Base-by-base conservation (phyloP, 2,797 vertebrate genomes). In the Pipistrellus kuhlii region DNA sequence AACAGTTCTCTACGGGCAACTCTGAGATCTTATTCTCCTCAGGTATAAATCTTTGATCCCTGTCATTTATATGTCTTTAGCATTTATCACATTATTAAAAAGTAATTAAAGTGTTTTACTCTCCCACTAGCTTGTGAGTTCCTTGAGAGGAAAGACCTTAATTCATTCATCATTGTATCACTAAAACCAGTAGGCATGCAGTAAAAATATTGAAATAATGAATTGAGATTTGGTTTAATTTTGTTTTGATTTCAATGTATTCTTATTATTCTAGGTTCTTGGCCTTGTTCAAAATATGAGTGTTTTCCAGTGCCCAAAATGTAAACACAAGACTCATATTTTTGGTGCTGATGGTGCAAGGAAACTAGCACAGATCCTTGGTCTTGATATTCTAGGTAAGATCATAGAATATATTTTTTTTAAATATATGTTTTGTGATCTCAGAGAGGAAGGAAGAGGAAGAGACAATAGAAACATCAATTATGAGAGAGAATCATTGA, bases 221-320 rank as follows among this genome's bases (percentile, higher is more conserved):
- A 78, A 46, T 81, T 90, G n/a, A 82, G 18, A 66, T 75, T 44
- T 51, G 8, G 3, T 32, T 86, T 97, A 48, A 92, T 87, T 48
- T 44, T 93, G 21, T 96, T 97, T 97, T 95, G 27, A 82, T 91
- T 96, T 97, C 73, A 85, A 25, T 97, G 12, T 94, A 41, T 83
- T 89, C 95, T 91, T 94, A n/a, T 86, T 89, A 91, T 95, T 97
- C 75, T 88, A 99, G 99, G 99, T 99, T 93, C 98, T 99, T 68
- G 99, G 99, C 17, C 98, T 99, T 97, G 97, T 99, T 86, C 99
- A 99, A 97, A 99, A 99, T 97, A 99, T 99, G 99, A 99, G 99
- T 95, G 99, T 99, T 98, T 99, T 99, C 98, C 99, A 98, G 48
- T 99, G 99, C 98, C 99, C 99, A 57, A 99, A 99, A 66, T 99